Evolutionary conservation across 2,888 invertebrate species (phyloP).

Genomic region (Nemurella pictetii): DNA sequence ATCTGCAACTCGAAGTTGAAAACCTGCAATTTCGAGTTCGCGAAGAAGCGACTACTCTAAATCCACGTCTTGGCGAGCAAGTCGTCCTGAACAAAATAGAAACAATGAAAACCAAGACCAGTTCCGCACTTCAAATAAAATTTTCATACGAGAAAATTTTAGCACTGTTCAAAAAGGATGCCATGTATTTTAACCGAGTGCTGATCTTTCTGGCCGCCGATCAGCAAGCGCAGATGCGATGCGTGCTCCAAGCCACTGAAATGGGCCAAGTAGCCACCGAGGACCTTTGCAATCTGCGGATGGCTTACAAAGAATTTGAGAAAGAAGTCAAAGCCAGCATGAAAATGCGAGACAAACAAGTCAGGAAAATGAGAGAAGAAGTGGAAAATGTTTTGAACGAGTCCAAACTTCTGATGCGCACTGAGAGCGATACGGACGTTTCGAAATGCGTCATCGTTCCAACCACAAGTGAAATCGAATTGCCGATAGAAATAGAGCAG

Average conservation of each 20-base stretch:
- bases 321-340: slow-evolving; percentile 64
- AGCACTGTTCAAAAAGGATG: slow-evolving; percentile 66
- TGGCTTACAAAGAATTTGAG: slow-evolving; percentile 62
- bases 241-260: slow-evolving; percentile 64
- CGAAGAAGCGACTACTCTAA: slow-evolving; percentile 52
- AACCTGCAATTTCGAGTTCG: slow-evolving; percentile 58
- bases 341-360: slow-evolving; percentile 61
- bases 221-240: slow-evolving; percentile 62
- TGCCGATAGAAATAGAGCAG: slow-evolving; percentile 50
- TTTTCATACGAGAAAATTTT: slow-evolving; percentile 65
- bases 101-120: slow-evolving; percentile 64
- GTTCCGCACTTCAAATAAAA: slow-evolving; percentile 65
- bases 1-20: slow-evolving; percentile 56
- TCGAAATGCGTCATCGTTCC: slow-evolving; percentile 34
- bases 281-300: slow-evolving; percentile 65
- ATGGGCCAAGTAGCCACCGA: slow-evolving; percentile 70
- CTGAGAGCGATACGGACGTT: slow-evolving; percentile 46
- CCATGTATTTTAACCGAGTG: slow-evolving; percentile 65
- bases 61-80: slow-evolving; percentile 44
- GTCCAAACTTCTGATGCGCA: slow-evolving; percentile 53
- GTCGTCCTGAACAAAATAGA: slow-evolving; percentile 55
- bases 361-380: slow-evolving; percentile 56
- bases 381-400: slow-evolving; percentile 53
- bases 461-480: slow-evolving; percentile 46
- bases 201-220: slow-evolving; percentile 62